phyloP scores from a whole-genome alignment of 1,140 invertebrate genomes.

The Neodiprion virginianus region DNA sequence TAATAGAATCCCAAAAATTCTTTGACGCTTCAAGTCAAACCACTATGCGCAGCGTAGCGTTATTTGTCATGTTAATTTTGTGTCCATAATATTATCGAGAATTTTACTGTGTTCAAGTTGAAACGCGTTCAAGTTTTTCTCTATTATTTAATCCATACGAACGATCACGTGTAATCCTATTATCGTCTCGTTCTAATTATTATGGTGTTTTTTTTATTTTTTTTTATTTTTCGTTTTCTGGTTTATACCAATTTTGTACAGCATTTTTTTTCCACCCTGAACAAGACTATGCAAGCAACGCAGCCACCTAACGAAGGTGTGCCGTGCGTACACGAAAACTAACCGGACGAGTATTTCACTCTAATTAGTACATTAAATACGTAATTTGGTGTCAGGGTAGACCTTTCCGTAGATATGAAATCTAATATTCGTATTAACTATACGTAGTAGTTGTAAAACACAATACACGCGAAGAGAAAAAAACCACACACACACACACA shows the following conservation, averaged over 20 bases:
- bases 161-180: neutral
- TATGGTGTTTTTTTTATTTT: neutral
- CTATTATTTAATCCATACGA: neutral
- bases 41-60: too few species aligned
- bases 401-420: slow-evolving; percentile 62
- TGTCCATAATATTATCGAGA: slow-evolving; percentile 24
- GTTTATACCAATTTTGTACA: neutral
- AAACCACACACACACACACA: slow-evolving; percentile 13
- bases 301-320: too few species aligned
- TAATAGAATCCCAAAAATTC: too few species aligned
- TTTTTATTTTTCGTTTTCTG: neutral
- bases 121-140: slow-evolving; percentile 17
- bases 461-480: slow-evolving; percentile 22
- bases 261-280: neutral
- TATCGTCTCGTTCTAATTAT: neutral
- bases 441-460: slow-evolving; percentile 29
- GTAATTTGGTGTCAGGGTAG: slow-evolving; percentile 67
- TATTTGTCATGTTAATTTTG: slow-evolving; percentile 24
- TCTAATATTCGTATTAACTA: slow-evolving; percentile 48
- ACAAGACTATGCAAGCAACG: neutral
- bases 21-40: too few species aligned
- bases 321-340: neutral
- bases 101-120: slow-evolving; percentile 31
- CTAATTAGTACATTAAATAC: slow-evolving; percentile 63
- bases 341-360: slow-evolving; percentile 61